phyloP scores from a whole-genome alignment of 1,140 invertebrate species.

The Lepidostoma basale region DNA sequence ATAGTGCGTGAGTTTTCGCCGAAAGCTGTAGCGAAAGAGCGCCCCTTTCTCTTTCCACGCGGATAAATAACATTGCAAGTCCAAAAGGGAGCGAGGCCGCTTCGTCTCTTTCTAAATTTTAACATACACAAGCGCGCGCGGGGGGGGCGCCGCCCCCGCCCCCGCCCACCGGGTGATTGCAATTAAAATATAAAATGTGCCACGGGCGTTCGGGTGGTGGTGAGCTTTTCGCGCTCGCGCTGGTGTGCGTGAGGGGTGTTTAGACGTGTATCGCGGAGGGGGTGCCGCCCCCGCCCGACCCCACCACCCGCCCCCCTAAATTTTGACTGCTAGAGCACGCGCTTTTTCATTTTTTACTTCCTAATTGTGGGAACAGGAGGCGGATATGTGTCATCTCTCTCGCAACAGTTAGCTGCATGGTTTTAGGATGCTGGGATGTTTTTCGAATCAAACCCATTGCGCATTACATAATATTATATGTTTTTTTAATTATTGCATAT shows the following conservation, averaged over 20 bases:
- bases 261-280: constrained; percentile 33
- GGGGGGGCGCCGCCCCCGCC: neutral
- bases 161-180: constrained; percentile 37
- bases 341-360: constrained; percentile 46
- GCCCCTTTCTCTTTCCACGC: constrained; percentile 34
- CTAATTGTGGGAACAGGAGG: constrained; percentile 39
- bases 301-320: constrained; percentile 24
- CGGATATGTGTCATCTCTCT: constrained; percentile 24
- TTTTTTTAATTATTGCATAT: no score
- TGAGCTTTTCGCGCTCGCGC: constrained; percentile 22
- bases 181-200: constrained; percentile 48
- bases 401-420: constrained; percentile 28
- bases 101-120: constrained; percentile 41
- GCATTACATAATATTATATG: no score
- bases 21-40: constrained; percentile 32
- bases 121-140: constrained; percentile 38
- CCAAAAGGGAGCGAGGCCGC: constrained; percentile 39
- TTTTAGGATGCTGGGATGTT: no score
- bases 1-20: constrained; percentile 45
- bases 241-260: constrained; percentile 25
- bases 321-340: constrained; percentile 46
- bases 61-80: constrained; percentile 46
- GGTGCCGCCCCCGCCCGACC: neutral
- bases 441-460: no score
- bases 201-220: constrained; percentile 33